Evolutionary conservation across 2,888 invertebrate genomes (phyloP), one percentile per base, ranked within the genome.

Genomic region (Ophion obscuratus): DNA sequence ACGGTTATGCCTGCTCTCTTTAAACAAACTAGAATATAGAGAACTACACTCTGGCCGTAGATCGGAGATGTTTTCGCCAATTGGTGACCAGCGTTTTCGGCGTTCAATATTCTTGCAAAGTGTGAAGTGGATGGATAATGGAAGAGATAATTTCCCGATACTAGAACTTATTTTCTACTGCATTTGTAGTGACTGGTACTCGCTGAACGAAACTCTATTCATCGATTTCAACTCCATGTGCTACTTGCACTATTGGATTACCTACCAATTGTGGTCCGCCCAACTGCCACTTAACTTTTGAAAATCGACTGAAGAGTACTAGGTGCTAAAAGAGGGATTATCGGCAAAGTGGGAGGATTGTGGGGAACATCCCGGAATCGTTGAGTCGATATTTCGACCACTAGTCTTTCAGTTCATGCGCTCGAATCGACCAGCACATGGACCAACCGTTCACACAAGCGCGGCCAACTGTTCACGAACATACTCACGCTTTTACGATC

Each of bases 251-350:
- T 17, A 53, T 53, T 53, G 53, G 53, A 53, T 17, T 17, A 17
- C 53, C 70, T 66, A 67, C 59, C 76, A 80, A 73, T 81, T 80
- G 71, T 44, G 66, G 71, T 70, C 44, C n/a, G 44, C 31, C 59
- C 53, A 74, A 83, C 36, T 59, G 76, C 66, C 61, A 70, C 71
- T 81, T 81, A 80, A 75, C 47, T 66, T 73, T 62, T 70, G 71
- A 84, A 76, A 76, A 84, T 76, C 80, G 71, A 17, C 53, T 36
- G 80, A 61, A 31, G 57, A 10, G 71, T 53, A 14, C n/a, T 59
- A 11, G 24, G 31, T 27, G 70, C 47, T 67, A 75, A 61, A 81
- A 76, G 67, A 73, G 64, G 64, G 70, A 76, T 71, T 53, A 66
- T 66, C 36, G 71, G 59, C 20, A 61, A 40, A 31, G 14, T 61